These are phyloP conservation scores for Ondatra zibethicus DNA, from an alignment of 2,113 vertebrate genomes.

Conservation along the genomic window DNA sequence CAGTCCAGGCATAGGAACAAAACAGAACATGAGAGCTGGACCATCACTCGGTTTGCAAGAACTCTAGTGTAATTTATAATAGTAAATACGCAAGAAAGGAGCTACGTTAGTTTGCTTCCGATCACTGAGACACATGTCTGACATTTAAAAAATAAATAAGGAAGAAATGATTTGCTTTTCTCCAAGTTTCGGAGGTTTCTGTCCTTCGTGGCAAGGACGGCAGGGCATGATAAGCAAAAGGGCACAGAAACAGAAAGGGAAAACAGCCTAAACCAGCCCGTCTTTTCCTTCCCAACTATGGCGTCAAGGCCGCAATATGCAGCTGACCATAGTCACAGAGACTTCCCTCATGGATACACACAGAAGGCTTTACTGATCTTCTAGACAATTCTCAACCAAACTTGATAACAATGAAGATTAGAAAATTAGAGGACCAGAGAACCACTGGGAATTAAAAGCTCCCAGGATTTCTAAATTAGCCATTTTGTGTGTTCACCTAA, in stretches of 20 bases:
- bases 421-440: background rate
- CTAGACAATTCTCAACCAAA: background rate
- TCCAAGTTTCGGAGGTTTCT: background rate
- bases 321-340: background rate
- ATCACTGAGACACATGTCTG: background rate
- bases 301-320: fast-evolving
- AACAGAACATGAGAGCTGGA: background rate
- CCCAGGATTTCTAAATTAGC: background rate
- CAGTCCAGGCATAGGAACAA: background rate
- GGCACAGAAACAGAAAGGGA: background rate
- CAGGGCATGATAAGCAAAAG: background rate
- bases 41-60: background rate
- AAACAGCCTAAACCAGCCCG: background rate
- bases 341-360: background rate
- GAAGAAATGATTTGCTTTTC: background rate
- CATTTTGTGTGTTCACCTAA: background rate
- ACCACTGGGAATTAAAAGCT: background rate
- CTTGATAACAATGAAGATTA: background rate
- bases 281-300: background rate
- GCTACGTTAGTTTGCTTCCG: background rate
- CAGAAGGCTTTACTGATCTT: background rate
- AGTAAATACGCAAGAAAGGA: background rate
- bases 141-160: background rate
- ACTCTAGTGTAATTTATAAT: background rate
- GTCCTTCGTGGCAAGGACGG: background rate